Percentiles rank a stretch among this genome's conserved stretches.
phyloP scores from a whole-genome alignment of 2,888 invertebrate genomes.

The Tiliacea citrago region DNA sequence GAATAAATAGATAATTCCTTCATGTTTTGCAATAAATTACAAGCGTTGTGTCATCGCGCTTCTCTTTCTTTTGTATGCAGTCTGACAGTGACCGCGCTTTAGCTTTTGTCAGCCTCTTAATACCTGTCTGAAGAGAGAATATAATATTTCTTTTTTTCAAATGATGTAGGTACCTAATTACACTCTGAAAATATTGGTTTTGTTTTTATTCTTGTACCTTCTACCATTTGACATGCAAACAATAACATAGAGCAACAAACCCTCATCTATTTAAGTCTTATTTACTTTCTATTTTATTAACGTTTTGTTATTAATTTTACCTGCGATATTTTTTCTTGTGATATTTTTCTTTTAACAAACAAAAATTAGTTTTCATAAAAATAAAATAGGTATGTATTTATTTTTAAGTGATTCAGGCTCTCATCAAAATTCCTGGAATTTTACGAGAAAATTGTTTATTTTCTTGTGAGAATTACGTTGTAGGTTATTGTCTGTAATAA shows the following conservation, averaged over 20 bases:
- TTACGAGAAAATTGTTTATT: constrained; percentile 51
- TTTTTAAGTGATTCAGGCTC: constrained; percentile 32
- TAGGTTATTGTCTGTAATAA: constrained; percentile 55
- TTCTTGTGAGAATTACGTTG: constrained; percentile 47
- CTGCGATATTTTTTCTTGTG: neutral
- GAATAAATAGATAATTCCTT: no score
- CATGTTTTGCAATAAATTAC: no score
- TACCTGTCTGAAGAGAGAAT: neutral
- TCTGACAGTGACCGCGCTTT: no score
- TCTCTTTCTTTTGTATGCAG: no score
- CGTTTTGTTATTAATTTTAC: neutral
- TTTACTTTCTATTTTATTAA: neutral
- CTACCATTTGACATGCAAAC: neutral
- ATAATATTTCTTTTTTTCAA: no score
- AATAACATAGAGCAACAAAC: neutral
- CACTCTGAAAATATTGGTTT: neutral
- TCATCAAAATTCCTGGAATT: constrained; percentile 60
- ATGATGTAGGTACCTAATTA: no score
- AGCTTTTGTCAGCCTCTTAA: no score
- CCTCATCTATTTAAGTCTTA: no score
- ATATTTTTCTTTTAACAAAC: neutral
- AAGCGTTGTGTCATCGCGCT: no score
- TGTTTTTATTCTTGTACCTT: neutral
- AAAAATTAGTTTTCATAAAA: neutral
- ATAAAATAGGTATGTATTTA: neutral